These are phyloP conservation scores for Syrrhaptes paradoxus DNA, from an alignment of 2,113 vertebrate genomes.

Conservation along the genomic window DNA sequence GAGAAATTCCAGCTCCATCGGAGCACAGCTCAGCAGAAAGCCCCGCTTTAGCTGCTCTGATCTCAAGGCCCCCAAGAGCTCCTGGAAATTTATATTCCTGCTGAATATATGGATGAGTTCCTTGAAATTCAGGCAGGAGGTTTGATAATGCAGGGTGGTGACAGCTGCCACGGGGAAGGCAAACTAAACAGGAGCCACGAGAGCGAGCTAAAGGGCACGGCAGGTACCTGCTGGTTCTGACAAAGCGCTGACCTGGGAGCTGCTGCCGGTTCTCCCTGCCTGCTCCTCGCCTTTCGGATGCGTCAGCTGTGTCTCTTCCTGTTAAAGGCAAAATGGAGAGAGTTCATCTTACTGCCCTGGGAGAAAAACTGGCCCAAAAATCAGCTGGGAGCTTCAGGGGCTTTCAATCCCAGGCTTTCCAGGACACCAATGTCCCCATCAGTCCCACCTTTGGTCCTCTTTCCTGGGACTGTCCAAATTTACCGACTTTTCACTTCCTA, in stretches of 20 bases:
- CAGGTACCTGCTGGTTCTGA: background rate
- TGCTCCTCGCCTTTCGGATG: background rate
- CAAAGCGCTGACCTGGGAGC: background rate
- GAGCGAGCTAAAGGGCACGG: background rate
- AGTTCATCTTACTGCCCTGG: background rate
- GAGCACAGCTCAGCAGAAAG: background rate
- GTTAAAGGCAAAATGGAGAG: background rate
- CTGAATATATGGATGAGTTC: constrained; percentile 5
- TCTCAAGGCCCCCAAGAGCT: background rate
- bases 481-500: background rate
- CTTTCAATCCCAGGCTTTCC: background rate
- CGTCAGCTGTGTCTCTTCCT: background rate
- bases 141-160: background rate
- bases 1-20: background rate
- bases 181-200: background rate
- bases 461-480: background rate
- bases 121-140: constrained; percentile 5
- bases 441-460: background rate
- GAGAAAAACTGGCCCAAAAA: background rate
- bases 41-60: background rate
- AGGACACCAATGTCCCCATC: background rate
- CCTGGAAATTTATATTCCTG: background rate
- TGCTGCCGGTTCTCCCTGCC: background rate
- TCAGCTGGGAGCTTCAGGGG: background rate
- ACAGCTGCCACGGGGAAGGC: background rate